Base-by-base conservation (phyloP, 2,888 invertebrate genomes). In the Oscheius sp. region DNA sequence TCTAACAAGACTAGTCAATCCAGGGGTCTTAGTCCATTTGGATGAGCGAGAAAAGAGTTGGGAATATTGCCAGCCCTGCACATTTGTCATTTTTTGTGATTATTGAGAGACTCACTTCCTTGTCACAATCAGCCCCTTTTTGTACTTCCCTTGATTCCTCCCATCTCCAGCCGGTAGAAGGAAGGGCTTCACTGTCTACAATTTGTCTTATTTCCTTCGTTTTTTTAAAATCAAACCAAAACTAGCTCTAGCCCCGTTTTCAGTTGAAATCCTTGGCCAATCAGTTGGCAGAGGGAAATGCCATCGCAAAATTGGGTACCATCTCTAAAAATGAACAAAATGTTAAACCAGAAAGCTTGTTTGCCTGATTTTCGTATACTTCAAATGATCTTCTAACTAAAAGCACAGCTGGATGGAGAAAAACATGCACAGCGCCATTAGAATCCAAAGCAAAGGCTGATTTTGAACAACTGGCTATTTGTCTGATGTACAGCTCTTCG, bases 51-150 rank as follows among this genome's bases (percentile, higher is more conserved):
- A 27, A 34, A 71, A 74, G 2, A 57, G 34, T n/a, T 65, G 58
- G 4, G 70, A 57, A 65, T 78, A 78, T 52, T 75, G 72, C 78
- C 78, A 78, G 10, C 78, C 78, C 66, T 70, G 46, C 61, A 65
- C 15, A 15, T 6, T 6, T 20, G n/a, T n/a, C n/a, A n/a, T n/a
- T n/a, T n/a, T 17, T 46, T 17, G 6, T 29, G 2, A 34, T 45
- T n/a, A 27, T 12, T 8, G 5, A 25, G 39, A 15, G 25, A 8
- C 31, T 31, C 33, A 72, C 72, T 25, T 78, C 74, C 46, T 69
- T 64, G 29, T 78, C 78, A 39, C 33, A 73, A 10, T 71, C 34
- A 4, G 57, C 61, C 42, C 72, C 70, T 3, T 68, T 27, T 20
- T 72, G 58, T 15, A 74, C 65, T 20, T 33, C 46, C 74, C 78